Base-by-base conservation (phyloP, 2,888 invertebrate species). In the Malacosoma neustria region DNA sequence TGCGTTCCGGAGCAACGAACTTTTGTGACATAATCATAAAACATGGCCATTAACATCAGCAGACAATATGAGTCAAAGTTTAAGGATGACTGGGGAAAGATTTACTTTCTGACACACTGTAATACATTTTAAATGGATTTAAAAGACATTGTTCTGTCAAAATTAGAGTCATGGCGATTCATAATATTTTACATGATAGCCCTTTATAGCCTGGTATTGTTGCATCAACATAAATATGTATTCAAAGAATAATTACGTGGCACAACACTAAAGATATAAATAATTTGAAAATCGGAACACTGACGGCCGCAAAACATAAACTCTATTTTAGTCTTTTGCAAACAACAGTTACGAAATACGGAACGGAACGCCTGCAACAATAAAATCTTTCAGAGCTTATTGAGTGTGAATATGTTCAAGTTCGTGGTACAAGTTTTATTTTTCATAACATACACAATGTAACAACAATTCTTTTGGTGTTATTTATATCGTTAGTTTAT, bases 1-100 rank as follows among this genome's bases (percentile, higher is more conserved):
- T 79, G 79, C 70, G 73, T 61, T 57, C 41, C 60, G 64, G 82
- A 71, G 70, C 82, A 74, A 72, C 65, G 84, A 80, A 69, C 79
- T 62, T 51, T 49, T 49, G 52, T 60, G 60, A 61, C 61, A 61
- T 46, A 41, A 41, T 41, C 65, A 60, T 63, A 66, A 70, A 67
- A 64, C 59, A 53, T 49, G 48, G 22, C 5, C 9, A 2, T 22
- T 22, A 33, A 13, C 33, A 34, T 11, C 13, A 9, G 11, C 46
- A 53, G 46, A 61, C 54, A 61, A 57, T 55, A 48, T 48, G 53
- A 61, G 61, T 63, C 59, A 67, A 65, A 66, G 58, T 56, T 48
- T 62, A 58, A 66, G 46, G 42, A 49, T 42, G 44, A 48, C 61
- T 60, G 53, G 65, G 69, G 65, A 70, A 64, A 65, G 64, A 59